Base-by-base conservation (phyloP, 1,140 invertebrate genomes). In the Atta cephalotes region DNA sequence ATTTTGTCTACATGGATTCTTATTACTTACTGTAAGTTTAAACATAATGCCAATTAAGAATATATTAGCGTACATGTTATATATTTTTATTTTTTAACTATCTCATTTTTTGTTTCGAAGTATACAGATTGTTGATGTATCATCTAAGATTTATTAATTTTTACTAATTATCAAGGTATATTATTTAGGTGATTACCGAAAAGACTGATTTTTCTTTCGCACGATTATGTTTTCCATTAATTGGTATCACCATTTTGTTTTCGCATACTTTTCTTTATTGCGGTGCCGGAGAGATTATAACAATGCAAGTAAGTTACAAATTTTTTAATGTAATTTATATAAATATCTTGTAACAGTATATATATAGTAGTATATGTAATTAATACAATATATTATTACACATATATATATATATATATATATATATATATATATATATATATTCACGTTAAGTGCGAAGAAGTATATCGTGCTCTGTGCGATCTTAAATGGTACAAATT, bases 11-110 rank as follows among this genome's bases (percentile, higher is more conserved):
- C 79, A 81, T 39, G 60, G 66, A 39, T 81, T 87, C 3, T 31
- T 72, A 31, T 39, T 88, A 28, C 28, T 81, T 5, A 60, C 49
- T 6, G 87, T 87, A 88, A 87, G 87, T 72, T 18, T 62, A n/a
- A 63, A 45, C 14, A 45, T 3, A n/a, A 39, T 21, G 1, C 1
- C 4, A 7, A 74, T 74, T 53, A 25, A 16, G 1, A 53, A 39
- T 21, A 66, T 76, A 66, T 76, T 25, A 18, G n/a, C 0, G 7
- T 39, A 51, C 49, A 51, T 14, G 10, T 45, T 14, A 7, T 31
- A 28, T 12, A 65, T 14, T 39, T 45, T 35, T 68, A 25, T 53
- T 28, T 16, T 21, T 0, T 18, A 53, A 80, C 16, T 25, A 51
- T 78, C 10, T 39, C 18, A 45, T n/a, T 53, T 35, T 21, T 56